Conservation (phyloP, 2,888 invertebrate genomes). For the Creontiades dilutus region DNA sequence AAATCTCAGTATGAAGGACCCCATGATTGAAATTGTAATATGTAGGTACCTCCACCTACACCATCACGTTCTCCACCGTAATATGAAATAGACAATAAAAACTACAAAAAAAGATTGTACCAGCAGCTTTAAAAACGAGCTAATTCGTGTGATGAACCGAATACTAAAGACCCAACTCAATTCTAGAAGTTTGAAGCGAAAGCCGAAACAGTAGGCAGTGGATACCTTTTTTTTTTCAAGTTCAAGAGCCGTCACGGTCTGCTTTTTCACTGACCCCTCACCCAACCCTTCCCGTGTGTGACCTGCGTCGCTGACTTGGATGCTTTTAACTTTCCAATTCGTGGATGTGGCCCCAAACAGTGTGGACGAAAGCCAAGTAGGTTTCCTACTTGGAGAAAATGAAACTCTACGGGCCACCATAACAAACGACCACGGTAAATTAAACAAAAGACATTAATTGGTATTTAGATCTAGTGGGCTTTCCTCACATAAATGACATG, state of each 20-base stretch:
- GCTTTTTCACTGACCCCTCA: conserved; percentile 12
- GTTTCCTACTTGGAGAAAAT: background rate
- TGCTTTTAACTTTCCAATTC: conserved; percentile 42
- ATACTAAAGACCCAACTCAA: background rate
- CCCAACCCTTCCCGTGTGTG: conserved; percentile 18
- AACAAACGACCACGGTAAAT: too few species aligned
- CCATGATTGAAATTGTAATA: too few species aligned
- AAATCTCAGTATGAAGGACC: too few species aligned
- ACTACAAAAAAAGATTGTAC: too few species aligned
- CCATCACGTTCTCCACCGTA: too few species aligned
- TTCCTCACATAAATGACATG: too few species aligned
- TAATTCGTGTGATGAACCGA: background rate
- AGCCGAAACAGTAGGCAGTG: background rate
- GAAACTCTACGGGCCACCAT: background rate
- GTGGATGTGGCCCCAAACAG: background rate
- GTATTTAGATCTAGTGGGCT: too few species aligned
- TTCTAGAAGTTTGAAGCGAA: background rate
- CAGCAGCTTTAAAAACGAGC: too few species aligned
- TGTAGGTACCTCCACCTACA: too few species aligned
- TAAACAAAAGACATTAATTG: too few species aligned
- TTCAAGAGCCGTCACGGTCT: conserved; percentile 16
- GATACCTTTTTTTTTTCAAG: background rate
- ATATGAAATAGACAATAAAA: too few species aligned
- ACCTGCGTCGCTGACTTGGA: conserved; percentile 38
- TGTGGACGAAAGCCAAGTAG: conserved; percentile 1